These are phyloP conservation scores for Holothuria glaberrima DNA, from an alignment of 35 echinoderm and acorn worm species.

Conservation along the genomic window DNA sequence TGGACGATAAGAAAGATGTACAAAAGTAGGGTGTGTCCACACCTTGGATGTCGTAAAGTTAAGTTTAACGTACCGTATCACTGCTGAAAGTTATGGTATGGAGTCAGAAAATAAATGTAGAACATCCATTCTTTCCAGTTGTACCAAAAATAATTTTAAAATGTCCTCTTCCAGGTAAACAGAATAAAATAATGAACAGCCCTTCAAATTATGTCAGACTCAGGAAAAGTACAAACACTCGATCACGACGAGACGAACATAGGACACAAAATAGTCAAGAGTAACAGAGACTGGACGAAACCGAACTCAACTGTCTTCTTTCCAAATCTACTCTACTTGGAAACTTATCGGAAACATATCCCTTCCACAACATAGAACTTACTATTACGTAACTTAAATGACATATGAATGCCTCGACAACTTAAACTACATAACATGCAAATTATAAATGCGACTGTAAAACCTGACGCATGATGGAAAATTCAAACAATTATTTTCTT, in stretches of 20 bases:
- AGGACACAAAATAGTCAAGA: not conserved
- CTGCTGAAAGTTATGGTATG: too few relatives aligned
- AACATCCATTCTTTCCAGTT: not conserved
- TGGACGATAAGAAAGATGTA: not conserved
- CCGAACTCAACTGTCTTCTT: not conserved
- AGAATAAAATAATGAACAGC: not conserved
- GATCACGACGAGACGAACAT: not conserved
- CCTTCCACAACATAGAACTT: too few relatives aligned
- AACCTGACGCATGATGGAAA: too few relatives aligned
- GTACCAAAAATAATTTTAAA: not conserved
- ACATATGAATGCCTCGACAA: too few relatives aligned
- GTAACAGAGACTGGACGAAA: not conserved
- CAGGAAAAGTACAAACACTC: not conserved
- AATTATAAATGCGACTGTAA: too few relatives aligned
- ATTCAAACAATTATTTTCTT: too few relatives aligned
- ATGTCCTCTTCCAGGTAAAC: not conserved
- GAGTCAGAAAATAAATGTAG: not conserved
- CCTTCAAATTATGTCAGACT: not conserved
- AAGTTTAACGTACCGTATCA: not conserved
- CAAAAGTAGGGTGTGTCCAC: constrained; percentile 4
- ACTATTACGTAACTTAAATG: too few relatives aligned
- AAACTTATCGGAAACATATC: too few relatives aligned
- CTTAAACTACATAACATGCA: too few relatives aligned
- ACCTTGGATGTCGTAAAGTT: not conserved
- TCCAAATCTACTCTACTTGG: not conserved